A percentile compares a stretch with the other conserved stretches of the same genome.
phyloP scores from a whole-genome alignment of 2,888 invertebrate species.

The Pandemis corylana region DNA sequence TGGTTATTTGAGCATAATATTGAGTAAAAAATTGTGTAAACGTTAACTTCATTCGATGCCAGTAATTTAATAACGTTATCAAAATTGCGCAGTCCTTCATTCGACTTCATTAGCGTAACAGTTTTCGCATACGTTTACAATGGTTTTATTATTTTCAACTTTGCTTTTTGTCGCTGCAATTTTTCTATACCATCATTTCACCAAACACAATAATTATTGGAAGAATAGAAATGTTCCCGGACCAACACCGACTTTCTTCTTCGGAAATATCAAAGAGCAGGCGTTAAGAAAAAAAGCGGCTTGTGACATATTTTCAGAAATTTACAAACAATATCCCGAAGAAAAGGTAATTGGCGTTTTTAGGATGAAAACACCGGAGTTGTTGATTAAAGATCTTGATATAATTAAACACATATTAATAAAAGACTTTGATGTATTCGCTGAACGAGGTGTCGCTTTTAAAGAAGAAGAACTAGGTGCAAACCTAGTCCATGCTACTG shows the following conservation, averaged over 20 bases:
- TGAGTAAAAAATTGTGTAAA: too few species aligned
- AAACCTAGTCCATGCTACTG: conserved; percentile 42
- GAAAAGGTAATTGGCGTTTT: conserved; percentile 54
- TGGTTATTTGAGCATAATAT: too few species aligned
- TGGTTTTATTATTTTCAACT: neutral
- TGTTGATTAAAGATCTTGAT: conserved; percentile 45
- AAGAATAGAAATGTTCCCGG: conserved; percentile 47
- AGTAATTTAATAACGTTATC: neutral
- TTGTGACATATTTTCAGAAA: conserved; percentile 44
- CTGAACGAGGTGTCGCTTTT: conserved; percentile 36
- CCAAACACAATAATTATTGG: conserved; percentile 49
- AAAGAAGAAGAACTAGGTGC: conserved; percentile 34
- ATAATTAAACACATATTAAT: conserved; percentile 46
- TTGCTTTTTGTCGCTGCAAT: neutral
- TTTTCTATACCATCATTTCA: conserved; percentile 45
- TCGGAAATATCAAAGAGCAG: conserved; percentile 50
- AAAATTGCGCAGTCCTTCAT: neutral
- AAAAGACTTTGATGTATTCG: conserved; percentile 45
- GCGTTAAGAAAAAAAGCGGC: conserved; percentile 43
- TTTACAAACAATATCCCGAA: conserved; percentile 49
- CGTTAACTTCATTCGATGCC: too few species aligned
- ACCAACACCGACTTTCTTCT: conserved; percentile 48
- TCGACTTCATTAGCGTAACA: neutral
- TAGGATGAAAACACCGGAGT: conserved; percentile 39
- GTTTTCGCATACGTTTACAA: neutral